A percentile compares a stretch with the other conserved stretches of the same genome.
These are phyloP conservation scores for Auanema freiburgensis DNA, from an alignment of 2,888 invertebrate genomes.

Conservation along the genomic window DNA sequence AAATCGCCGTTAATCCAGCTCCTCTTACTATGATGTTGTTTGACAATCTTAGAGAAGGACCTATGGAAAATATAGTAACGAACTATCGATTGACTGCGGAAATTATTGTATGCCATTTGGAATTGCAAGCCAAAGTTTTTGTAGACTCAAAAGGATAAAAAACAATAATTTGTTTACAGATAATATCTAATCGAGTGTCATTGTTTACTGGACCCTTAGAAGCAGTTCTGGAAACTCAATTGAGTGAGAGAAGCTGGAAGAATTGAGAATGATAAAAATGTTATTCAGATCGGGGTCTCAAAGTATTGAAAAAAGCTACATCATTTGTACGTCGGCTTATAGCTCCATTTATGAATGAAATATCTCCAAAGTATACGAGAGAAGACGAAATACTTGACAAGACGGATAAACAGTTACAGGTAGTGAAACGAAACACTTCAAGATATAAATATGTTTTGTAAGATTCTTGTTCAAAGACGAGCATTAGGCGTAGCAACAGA, in stretches of 20 bases:
- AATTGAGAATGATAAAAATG: neutral
- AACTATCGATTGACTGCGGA: slow-evolving; percentile 51
- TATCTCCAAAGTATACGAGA: slow-evolving; percentile 23
- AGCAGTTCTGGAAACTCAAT: slow-evolving; percentile 45
- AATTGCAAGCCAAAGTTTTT: slow-evolving; percentile 46
- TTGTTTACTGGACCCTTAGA: slow-evolving; percentile 55
- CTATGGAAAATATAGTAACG: slow-evolving; percentile 48
- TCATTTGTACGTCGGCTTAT: slow-evolving; percentile 28
- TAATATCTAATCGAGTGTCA: slow-evolving; percentile 48
- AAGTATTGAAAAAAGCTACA: slow-evolving; percentile 28
- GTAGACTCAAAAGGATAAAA: neutral
- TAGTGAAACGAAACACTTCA: neutral
- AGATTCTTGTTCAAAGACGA: slow-evolving; percentile 12
- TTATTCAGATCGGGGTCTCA: slow-evolving; percentile 30
- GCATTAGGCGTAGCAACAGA: slow-evolving; percentile 10
- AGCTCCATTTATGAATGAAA: slow-evolving; percentile 33
- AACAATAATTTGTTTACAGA: slow-evolving; percentile 11
- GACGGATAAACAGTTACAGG: slow-evolving; percentile 14
- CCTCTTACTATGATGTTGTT: slow-evolving; percentile 46
- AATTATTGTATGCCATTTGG: slow-evolving; percentile 54
- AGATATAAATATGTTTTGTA: neutral
- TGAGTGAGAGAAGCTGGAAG: slow-evolving; percentile 33
- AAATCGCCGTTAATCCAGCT: slow-evolving; percentile 19
- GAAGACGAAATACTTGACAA: slow-evolving; percentile 18
- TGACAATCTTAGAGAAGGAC: slow-evolving; percentile 49